Evolutionary conservation across 2,797 vertebrate species (phyloP).

Genomic region (Heliangelus exortis): DNA sequence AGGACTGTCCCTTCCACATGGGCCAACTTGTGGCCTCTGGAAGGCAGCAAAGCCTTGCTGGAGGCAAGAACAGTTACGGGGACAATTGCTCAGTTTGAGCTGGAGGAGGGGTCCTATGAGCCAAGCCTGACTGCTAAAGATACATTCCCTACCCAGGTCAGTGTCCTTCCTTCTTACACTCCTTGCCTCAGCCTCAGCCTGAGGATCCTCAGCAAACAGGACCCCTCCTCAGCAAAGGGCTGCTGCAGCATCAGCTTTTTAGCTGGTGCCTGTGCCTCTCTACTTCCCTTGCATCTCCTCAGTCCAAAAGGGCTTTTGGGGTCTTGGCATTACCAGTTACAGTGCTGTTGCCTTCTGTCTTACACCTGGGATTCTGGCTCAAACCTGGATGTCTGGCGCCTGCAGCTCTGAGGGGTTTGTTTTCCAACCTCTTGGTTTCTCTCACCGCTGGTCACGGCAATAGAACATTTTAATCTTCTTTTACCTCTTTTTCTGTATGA

Average conservation of each 20-base stretch:
- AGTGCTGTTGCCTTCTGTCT: background rate
- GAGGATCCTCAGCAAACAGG: background rate
- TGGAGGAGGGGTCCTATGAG: background rate
- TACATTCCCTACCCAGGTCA: background rate
- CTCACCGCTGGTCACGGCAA: background rate
- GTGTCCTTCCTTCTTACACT: background rate
- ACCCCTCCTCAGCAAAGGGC: background rate
- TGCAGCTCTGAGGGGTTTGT: background rate
- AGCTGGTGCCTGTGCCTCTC: background rate
- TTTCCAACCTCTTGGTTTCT: background rate
- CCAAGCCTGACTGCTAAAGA: background rate
- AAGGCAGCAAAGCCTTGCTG: background rate
- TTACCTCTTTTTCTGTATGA: background rate
- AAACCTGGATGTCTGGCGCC: background rate
- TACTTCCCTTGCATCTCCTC: background rate
- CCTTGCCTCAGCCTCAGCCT: background rate
- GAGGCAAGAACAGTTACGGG: background rate
- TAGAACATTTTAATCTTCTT: background rate
- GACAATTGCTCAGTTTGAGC: too few species aligned
- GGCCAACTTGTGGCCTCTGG: rapidly evolving
- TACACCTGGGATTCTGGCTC: background rate
- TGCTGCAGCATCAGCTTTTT: background rate
- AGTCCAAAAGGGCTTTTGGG: background rate
- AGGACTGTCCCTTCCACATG: rapidly evolving
- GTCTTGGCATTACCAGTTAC: background rate